Percentiles rank a stretch among this genome's conserved stretches.
These are phyloP conservation scores for Andrena marginata DNA, from an alignment of 2,888 invertebrate species.

Conservation along the genomic window DNA sequence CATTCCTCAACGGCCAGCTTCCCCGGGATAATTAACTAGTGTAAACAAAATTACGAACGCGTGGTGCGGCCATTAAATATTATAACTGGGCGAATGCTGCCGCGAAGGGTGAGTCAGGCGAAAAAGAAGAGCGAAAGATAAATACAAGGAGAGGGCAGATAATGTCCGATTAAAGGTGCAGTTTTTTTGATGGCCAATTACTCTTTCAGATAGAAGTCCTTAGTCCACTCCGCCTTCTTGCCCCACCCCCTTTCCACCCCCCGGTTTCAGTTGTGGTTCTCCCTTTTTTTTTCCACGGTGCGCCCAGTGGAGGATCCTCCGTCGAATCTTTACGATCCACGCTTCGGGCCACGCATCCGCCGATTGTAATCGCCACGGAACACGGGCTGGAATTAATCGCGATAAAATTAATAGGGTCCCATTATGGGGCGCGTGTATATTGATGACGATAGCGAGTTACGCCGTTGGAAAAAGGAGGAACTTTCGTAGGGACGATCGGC, in stretches of 20 bases:
- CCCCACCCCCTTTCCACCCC: background rate
- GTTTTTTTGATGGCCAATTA: conserved; percentile 55
- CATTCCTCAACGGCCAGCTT: background rate
- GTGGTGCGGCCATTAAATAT: conserved; percentile 2
- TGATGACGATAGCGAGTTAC: conserved; percentile 22
- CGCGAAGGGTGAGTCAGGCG: conserved; percentile 7
- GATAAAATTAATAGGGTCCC: conserved; percentile 71
- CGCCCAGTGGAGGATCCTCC: conserved; percentile 26
- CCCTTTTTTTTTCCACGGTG: background rate
- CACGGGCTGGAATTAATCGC: conserved; percentile 71
- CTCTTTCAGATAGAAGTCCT: conserved; percentile 37
- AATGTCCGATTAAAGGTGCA: conserved; percentile 52
- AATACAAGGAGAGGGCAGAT: conserved; percentile 38
- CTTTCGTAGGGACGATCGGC: conserved; percentile 33
- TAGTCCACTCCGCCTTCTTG: conserved; percentile 8
- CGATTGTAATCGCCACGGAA: conserved; percentile 61
- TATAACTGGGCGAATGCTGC: conserved; percentile 16
- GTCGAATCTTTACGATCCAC: conserved; percentile 50
- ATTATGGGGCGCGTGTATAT: conserved; percentile 52
- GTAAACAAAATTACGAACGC: background rate
- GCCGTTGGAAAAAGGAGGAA: background rate
- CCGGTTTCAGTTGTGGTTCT: background rate
- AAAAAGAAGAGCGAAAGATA: conserved; percentile 8
- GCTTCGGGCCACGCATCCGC: conserved; percentile 27
- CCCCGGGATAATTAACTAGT: background rate